Evolutionary conservation across 1,140 invertebrate species (phyloP), one percentile per base, ranked within the genome.

Genomic region (Drosophila murphyi): DNA sequence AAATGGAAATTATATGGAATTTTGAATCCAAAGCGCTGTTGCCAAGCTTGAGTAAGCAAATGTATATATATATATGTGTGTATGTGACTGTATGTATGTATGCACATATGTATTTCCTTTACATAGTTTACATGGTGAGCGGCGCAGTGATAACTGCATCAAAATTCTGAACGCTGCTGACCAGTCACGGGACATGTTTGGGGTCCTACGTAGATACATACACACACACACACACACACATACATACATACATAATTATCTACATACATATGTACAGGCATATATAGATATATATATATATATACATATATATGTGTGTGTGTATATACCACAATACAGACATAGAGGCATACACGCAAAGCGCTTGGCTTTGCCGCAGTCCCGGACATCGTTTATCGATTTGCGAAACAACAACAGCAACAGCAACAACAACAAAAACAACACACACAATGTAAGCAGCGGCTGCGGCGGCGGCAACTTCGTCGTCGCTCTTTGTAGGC

Each of bases 301-400:
- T 72, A 50, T 72, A 78, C 39, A 69, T 74, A 71, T 12, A 37
- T 28, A 4, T 51, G 12, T 29, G n/a, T 52, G 39, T 55, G 39
- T 68, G n/a, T 56, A 60, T 61, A 45, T 39, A 10, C 68, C 20
- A 20, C 20, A 20, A 20, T 20, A 20, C 20, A 20, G 20, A 50
- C 70, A 78, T 45, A 69, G 69, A 71, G 68, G 60, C 69, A 76
- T 45, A 86, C 82, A 82, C 82, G 82, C 78, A 78, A 87, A 85
- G 82, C 80, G 80, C 61, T 83, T 72, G 80, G 76, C 80, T 80
- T 68, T 72, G 79, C 77, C 82, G 71, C 74, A 71, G 74, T 80
- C 80, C 83, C 77, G 85, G 73, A 88, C 83, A 83, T 83, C 80
- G 83, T 88, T 89, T 88, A 88, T 88, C 83, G 83, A 88, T 88